These are phyloP conservation scores for Enteromius treurensis DNA, from an alignment of 2,797 vertebrate species.

Conservation along the genomic window DNA sequence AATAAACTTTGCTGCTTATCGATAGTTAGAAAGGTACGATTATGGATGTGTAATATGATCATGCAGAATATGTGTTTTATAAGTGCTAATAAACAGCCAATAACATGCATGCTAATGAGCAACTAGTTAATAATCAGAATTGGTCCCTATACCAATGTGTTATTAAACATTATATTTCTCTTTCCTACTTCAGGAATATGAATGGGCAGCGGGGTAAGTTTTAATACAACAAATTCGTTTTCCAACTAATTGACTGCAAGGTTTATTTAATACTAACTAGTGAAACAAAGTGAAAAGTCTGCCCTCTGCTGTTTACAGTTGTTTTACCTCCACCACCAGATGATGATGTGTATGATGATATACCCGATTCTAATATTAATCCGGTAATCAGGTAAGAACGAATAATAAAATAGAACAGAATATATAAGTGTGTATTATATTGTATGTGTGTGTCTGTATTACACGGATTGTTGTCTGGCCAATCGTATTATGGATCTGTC, in stretches of 20 bases:
- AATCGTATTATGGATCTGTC: constrained; percentile 28
- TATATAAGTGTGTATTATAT: not conserved
- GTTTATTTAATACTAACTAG: not conserved
- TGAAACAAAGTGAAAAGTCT: not conserved
- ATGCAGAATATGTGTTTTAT: not conserved
- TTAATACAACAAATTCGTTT: not conserved
- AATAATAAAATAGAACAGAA: not conserved
- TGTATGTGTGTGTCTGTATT: constrained; percentile 14
- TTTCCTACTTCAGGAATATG: constrained; percentile 71
- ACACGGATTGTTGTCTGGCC: not conserved
- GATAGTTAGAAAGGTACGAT: not conserved
- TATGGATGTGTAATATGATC: not conserved
- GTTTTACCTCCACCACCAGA: constrained; percentile 76
- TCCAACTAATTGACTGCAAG: not conserved
- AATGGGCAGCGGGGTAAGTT: constrained; percentile 80
- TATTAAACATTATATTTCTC: constrained; percentile 33
- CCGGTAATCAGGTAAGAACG: constrained; percentile 73
- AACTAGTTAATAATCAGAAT: not conserved
- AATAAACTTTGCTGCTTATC: not conserved
- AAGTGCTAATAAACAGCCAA: not conserved
- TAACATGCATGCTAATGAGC: not conserved
- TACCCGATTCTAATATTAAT: constrained; percentile 76
- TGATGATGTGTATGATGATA: constrained; percentile 89
- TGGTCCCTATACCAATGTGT: not conserved
- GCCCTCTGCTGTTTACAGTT: constrained; percentile 69